Percentiles rank a stretch among this genome's conserved stretches.
Evolutionary conservation across 2,797 vertebrate genomes (phyloP).

Genomic region (Enteromius anoplus): DNA sequence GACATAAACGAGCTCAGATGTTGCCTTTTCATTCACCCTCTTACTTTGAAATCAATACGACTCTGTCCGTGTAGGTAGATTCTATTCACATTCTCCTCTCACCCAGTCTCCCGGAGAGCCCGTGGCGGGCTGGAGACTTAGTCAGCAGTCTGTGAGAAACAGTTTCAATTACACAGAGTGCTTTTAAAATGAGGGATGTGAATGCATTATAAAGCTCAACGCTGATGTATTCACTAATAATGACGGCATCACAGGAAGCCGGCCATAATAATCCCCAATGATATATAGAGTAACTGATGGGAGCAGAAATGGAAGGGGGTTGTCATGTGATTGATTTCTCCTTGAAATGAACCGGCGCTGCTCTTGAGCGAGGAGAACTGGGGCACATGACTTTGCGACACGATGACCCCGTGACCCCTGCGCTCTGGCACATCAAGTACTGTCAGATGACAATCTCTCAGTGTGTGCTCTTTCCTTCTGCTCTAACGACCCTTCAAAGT

Average conservation of each 20-base stretch:
- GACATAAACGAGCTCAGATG: conserved; percentile 51
- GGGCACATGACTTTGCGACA: conserved; percentile 33
- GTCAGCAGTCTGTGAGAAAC: conserved; percentile 58
- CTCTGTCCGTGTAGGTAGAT: conserved; percentile 31
- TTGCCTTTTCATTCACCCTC: conserved; percentile 48
- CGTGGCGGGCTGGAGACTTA: conserved; percentile 45
- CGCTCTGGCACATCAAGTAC: conserved; percentile 15
- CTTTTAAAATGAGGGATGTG: conserved; percentile 60
- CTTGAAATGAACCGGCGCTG: conserved; percentile 30
- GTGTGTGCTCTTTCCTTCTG: conserved; percentile 19
- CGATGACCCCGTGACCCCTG: conserved; percentile 33
- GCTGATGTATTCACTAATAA: conserved; percentile 61
- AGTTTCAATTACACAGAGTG: conserved; percentile 63
- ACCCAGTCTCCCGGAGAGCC: conserved; percentile 18
- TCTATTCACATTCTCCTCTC: conserved; percentile 53
- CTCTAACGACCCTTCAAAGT: conserved; percentile 24
- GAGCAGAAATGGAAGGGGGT: conserved; percentile 24
- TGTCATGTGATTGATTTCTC: conserved; percentile 44
- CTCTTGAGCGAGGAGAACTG: conserved; percentile 29
- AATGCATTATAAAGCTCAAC: conserved; percentile 59
- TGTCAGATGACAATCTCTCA: conserved; percentile 29
- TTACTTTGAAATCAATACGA: conserved; percentile 53
- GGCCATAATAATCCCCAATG: conserved; percentile 53
- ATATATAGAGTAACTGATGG: conserved; percentile 44
- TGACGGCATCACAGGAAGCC: conserved; percentile 52